Conservation (phyloP, 2,888 invertebrate species). For the Agapostemon virescens region DNA sequence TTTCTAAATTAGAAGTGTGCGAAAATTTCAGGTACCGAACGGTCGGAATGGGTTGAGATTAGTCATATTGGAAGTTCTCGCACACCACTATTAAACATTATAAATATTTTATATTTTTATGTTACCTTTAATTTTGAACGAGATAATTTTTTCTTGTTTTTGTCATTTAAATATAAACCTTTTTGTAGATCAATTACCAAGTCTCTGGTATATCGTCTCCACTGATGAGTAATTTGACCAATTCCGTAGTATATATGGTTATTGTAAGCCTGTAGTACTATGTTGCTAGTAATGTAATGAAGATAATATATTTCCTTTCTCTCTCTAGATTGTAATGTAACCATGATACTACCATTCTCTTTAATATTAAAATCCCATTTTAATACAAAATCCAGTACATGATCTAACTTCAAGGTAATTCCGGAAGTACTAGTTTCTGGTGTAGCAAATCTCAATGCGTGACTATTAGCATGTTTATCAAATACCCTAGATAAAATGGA, state of each 20-base stretch:
- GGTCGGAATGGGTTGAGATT: no score
- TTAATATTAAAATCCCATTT: conserved; percentile 87
- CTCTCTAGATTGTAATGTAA: conserved; percentile 89
- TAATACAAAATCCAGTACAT: conserved; percentile 88
- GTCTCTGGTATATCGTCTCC: conserved; percentile 92
- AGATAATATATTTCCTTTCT: conserved; percentile 89
- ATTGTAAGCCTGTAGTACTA: conserved; percentile 88
- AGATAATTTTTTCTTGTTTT: conserved; percentile 86
- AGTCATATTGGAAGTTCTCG: no score
- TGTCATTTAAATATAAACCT: conserved; percentile 87
- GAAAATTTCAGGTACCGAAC: no score
- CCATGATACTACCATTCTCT: conserved; percentile 91
- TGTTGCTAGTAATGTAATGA: conserved; percentile 90
- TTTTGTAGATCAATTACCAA: conserved; percentile 95
- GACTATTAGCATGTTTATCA: conserved; percentile 83
- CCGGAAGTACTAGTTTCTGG: conserved; percentile 86
- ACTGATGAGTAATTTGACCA: conserved; percentile 84
- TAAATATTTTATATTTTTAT: not conserved
- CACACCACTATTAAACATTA: not conserved
- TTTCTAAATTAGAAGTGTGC: not conserved
- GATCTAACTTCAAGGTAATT: conserved; percentile 86
- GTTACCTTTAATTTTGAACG: conserved; percentile 87
- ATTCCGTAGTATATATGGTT: conserved; percentile 92
- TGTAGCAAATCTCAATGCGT: conserved; percentile 88
- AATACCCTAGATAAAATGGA: conserved; percentile 85